Evolutionary conservation across 92 coral and sea anemone species (phyloP), one percentile per base, ranked within the genome.

Genomic region (Epizoanthus stellaris): DNA sequence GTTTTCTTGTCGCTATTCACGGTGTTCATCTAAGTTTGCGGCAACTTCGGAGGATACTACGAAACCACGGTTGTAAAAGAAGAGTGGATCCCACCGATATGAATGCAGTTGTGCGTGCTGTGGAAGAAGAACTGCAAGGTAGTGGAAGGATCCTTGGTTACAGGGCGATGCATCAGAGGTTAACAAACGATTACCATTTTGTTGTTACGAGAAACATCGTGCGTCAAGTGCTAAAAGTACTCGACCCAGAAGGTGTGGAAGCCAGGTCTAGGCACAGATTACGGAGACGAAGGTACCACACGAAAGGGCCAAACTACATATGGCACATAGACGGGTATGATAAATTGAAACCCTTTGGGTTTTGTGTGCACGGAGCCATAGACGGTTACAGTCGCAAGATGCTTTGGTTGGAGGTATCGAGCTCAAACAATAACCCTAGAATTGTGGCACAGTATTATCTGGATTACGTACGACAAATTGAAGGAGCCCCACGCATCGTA

Each of bases 321-420:
- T 82, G 87, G 87, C 80, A 82, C n/a, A 82, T 67, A 4, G 87
- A 82, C 62, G 87, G 70, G 36, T 82, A 82, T 69, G 87, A 71
- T 79, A 70, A 82, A 68, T 75, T 82, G 23, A 82, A 82, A 71
- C 87, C 86, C 52, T 81, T 3, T 67, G 86, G 77, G 30, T 81
- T 82, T 56, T 82, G 86, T 61, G 47, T 79, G 56, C 84, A 79
- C 39, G 84, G 72, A 42, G 84, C 71, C n/a, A 79, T 79, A 42
- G 72, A 79, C 45, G 72, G 84, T 52, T 80, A 80, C 43, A 80
- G 84, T 80, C 54, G 73, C 15, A 63, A 67, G 43, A 80, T 80
- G 20, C 73, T 80, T 43, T 80, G 84, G 73, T 80, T 65, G 39
- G 80, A 80, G 75, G 85, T 80, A 11, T 62, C 75, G 12, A 34